Base-by-base conservation (phyloP, 2,888 invertebrate genomes). In the Cosmopolites sordidus region DNA sequence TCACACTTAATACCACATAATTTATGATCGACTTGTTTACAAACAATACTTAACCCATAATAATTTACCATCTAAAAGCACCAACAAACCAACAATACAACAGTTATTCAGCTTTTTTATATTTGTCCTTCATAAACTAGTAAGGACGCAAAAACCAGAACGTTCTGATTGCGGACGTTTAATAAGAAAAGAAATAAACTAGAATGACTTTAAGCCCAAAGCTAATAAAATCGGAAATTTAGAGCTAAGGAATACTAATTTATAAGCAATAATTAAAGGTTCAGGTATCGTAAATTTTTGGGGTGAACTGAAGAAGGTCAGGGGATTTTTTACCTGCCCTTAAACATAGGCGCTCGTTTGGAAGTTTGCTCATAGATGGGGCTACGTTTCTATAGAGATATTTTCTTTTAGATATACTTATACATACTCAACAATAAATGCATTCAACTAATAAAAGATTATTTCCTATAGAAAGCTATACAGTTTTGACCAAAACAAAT, bases 251-350 rank as follows among this genome's bases (percentile, higher is more conserved):
- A 16, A 18, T 43, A 42, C 48, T 42, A 46, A 49, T 54, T 51
- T 55, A 51, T 48, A 48, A 47, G 47, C 47, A 41, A 43, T 55
- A 55, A 55, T 55, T 55, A 51, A 55, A 51, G 39, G 33, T 30
- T 16, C 16, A 37, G 27, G 51, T 40, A 50, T 37, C 54, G 46
- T 54, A 50, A 50, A 50, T 54, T 29, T 54, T 29, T 48, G 51
- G 51, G 50, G 14, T 29, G 27, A 43, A 38, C 17, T 11, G 22
- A 40, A 27, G 27, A 27, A 5, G 33, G 33, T 5, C 33, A 5
- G 33, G 12, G 16, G 33, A 37, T 46, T 51, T 50, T 51, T 51
- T 55, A 55, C 55, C 55, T 55, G 55, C 49, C 49, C 43, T 50
- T 50, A 16, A 16, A 16, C n/a, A 14, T 1, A 15, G 16, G 27